phyloP scores from a whole-genome alignment of 2,888 invertebrate species.

The Synanthedon vespiformis region DNA sequence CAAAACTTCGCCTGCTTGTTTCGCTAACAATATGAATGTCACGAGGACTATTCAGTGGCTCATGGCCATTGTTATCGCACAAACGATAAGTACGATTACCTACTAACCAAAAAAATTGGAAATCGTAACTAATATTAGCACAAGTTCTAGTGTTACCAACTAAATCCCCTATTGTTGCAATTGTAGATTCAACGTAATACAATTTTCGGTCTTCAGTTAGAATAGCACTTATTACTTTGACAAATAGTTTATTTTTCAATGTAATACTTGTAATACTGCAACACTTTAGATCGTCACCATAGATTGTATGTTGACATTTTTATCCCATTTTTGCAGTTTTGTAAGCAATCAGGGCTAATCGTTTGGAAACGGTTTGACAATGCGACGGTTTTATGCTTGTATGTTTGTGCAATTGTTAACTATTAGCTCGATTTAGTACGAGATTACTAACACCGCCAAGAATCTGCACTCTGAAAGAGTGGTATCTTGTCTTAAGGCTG shows the following conservation, averaged over 20 bases:
- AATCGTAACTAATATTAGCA: slow-evolving; percentile 37
- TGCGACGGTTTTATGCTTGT: slow-evolving; percentile 10
- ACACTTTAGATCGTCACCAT: slow-evolving; percentile 38
- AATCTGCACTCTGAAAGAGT: too few relatives aligned
- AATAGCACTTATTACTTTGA: neutral
- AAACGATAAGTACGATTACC: slow-evolving; percentile 24
- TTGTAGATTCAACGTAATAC: slow-evolving; percentile 1
- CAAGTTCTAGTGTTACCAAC: slow-evolving; percentile 60
- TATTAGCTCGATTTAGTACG: neutral
- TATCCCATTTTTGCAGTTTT: slow-evolving; percentile 57
- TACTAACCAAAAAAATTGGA: slow-evolving; percentile 18
- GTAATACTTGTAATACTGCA: slow-evolving; percentile 5
- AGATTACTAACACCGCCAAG: neutral
- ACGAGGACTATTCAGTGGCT: slow-evolving; percentile 22
- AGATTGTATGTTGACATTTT: slow-evolving; percentile 68
- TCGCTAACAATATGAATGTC: slow-evolving; percentile 18
- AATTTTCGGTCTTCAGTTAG: neutral
- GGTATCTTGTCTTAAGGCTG: too few relatives aligned
- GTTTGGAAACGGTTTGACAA: slow-evolving; percentile 41
- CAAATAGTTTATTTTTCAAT: neutral
- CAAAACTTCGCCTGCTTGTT: slow-evolving; percentile 28
- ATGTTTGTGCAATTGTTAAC: neutral
- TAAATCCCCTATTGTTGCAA: slow-evolving; percentile 31
- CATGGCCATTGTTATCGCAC: slow-evolving; percentile 23
- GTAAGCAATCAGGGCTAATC: slow-evolving; percentile 52